Conservation (phyloP, 2,888 invertebrate species). For the Zaprionus obscuricornis region DNA sequence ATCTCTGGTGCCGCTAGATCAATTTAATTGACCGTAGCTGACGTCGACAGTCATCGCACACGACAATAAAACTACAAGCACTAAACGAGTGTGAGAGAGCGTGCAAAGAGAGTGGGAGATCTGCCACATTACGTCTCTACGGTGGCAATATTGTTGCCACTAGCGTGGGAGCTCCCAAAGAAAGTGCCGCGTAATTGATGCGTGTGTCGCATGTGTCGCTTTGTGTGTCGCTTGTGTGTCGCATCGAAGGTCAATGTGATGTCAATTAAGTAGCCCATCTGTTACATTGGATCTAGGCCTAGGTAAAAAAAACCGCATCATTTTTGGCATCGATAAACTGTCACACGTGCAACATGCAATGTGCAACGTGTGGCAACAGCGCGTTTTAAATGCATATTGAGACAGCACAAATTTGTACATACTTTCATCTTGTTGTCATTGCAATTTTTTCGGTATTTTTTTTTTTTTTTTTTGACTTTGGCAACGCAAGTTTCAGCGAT, state of each 20-base stretch:
- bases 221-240: slow-evolving; percentile 21
- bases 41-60: slow-evolving; percentile 36
- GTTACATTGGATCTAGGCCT: slow-evolving; percentile 22
- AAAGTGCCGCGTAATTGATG: slow-evolving; percentile 72
- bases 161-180: slow-evolving; percentile 63
- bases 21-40: slow-evolving; percentile 71
- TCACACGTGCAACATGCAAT: slow-evolving; percentile 23
- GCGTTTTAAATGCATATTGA: slow-evolving; percentile 24
- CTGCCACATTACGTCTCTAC: slow-evolving; percentile 13
- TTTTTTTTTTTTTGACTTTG: no score
- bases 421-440: no score
- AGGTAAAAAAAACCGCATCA: no score
- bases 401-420: no score
- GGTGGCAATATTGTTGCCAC: slow-evolving; percentile 1
- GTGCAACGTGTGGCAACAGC: slow-evolving; percentile 7
- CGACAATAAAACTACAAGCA: slow-evolving; percentile 25
- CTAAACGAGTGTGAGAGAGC: no score
- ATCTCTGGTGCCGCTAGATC: slow-evolving; percentile 56
- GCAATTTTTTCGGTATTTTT: no score
- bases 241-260: slow-evolving; percentile 50
- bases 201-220: slow-evolving; percentile 49
- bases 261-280: slow-evolving; percentile 56
- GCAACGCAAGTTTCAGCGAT: no score
- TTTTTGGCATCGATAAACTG: slow-evolving; percentile 12
- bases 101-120: no score